phyloP scores from a whole-genome alignment of 2,113 vertebrate species.

The Xyrauchen texanus region DNA sequence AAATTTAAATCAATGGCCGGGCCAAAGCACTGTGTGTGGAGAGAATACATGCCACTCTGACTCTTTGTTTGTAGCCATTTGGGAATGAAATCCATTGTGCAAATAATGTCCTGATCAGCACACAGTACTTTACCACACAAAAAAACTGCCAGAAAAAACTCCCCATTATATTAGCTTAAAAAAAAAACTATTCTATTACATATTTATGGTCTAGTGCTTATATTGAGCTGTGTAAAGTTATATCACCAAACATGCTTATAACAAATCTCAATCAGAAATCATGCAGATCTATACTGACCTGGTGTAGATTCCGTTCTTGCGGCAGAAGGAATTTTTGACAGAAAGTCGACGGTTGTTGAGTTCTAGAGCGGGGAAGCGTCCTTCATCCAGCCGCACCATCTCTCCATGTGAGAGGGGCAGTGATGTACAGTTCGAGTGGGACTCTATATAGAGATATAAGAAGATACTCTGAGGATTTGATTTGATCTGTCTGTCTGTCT shows the following conservation, averaged over 20 bases:
- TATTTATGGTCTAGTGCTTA: neutral
- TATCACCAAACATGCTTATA: neutral
- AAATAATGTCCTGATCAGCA: constrained; percentile 3
- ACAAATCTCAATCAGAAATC: no score
- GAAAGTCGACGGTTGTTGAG: constrained; percentile 95
- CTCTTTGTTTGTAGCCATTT: constrained; percentile 28
- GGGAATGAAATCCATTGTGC: constrained; percentile 30
- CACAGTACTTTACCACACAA: neutral
- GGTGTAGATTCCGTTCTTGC: constrained; percentile 96
- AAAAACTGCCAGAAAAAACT: neutral
- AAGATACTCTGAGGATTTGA: constrained; percentile 51
- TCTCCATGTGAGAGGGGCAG: constrained; percentile 87
- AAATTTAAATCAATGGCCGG: constrained; percentile 45
- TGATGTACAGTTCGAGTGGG: constrained; percentile 83
- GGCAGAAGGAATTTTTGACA: constrained; percentile 95
- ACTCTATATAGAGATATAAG: constrained; percentile 72
- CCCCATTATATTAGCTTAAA: neutral
- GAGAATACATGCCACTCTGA: constrained; percentile 2
- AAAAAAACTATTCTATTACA: neutral
- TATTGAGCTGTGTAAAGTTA: neutral
- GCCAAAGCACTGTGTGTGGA: constrained; percentile 13
- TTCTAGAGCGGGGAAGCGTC: constrained; percentile 93
- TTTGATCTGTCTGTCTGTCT: no score
- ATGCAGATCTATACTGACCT: constrained; percentile 72
- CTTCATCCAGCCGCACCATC: constrained; percentile 95